Evolutionary conservation across 2,888 invertebrate species (phyloP).

Genomic region (Philereme vetulata): DNA sequence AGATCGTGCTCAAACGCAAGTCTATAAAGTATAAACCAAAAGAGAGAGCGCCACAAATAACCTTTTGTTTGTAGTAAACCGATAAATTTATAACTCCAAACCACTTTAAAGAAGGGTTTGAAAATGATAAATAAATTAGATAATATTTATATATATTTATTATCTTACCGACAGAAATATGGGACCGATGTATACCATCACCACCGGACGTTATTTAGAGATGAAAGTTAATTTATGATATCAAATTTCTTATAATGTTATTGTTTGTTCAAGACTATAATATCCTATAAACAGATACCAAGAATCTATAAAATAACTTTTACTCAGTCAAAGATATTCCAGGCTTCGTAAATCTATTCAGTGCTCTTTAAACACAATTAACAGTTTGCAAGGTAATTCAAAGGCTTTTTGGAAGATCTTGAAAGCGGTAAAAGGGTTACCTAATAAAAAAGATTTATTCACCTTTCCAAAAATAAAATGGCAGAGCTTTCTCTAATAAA

Average conservation of each 20-base stretch:
- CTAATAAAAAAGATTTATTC: slow-evolving; percentile 17
- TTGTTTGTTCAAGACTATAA: neutral
- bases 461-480: slow-evolving; percentile 9
- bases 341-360: slow-evolving; percentile 29
- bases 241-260: neutral
- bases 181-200: too few relatives aligned
- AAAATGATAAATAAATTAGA: too few relatives aligned
- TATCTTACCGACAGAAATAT: too few relatives aligned
- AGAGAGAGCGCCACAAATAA: too few relatives aligned
- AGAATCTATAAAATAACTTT: neutral
- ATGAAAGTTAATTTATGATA: neutral
- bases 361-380: slow-evolving; percentile 39
- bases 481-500: neutral
- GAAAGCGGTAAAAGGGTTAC: slow-evolving; percentile 23
- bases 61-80: too few relatives aligned
- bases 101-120: too few relatives aligned
- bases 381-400: slow-evolving; percentile 34
- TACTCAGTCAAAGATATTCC: slow-evolving; percentile 28
- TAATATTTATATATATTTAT: too few relatives aligned
- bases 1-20: too few relatives aligned
- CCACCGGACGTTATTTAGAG: too few relatives aligned
- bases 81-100: too few relatives aligned
- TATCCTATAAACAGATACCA: neutral
- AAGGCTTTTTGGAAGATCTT: slow-evolving; percentile 31
- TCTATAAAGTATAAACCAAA: too few relatives aligned